A percentile compares a stretch with the other conserved stretches of the same genome.
Evolutionary conservation across 1,140 invertebrate genomes (phyloP).

Genomic region (Drosophila quadrilineata): DNA sequence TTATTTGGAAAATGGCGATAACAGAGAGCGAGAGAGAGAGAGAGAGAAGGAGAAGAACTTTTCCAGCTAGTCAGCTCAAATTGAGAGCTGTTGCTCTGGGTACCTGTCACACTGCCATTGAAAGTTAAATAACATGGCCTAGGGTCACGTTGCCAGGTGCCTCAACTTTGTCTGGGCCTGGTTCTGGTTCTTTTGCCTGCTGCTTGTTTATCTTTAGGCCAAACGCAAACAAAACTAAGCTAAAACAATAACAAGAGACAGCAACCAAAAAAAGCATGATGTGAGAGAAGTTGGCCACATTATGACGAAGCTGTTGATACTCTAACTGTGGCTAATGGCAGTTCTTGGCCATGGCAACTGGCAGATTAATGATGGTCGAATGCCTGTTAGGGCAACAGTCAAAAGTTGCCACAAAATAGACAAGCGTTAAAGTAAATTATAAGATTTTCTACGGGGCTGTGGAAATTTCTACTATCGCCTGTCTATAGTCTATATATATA

Average conservation of each 20-base stretch:
- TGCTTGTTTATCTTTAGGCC: constrained; percentile 66
- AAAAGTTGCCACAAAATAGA: constrained; percentile 37
- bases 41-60: background rate
- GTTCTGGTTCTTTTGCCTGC: background rate
- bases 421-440: constrained; percentile 47
- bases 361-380: background rate
- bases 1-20: constrained; percentile 34
- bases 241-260: constrained; percentile 66
- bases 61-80: constrained; percentile 30
- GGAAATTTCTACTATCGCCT: constrained; percentile 18
- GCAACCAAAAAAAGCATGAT: constrained; percentile 17
- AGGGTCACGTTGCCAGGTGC: constrained; percentile 51
- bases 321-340: background rate
- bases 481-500: no score
- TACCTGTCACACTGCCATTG: constrained; percentile 52
- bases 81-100: constrained; percentile 10
- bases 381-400: constrained; percentile 33
- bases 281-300: background rate
- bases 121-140: constrained; percentile 71
- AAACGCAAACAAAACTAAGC: constrained; percentile 66
- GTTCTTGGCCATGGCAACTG: background rate
- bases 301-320: background rate
- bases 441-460: constrained; percentile 56
- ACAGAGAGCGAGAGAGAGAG: background rate
- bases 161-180: background rate